These are phyloP conservation scores for Nomada flava DNA, from an alignment of 2,888 invertebrate genomes.

Conservation along the genomic window DNA sequence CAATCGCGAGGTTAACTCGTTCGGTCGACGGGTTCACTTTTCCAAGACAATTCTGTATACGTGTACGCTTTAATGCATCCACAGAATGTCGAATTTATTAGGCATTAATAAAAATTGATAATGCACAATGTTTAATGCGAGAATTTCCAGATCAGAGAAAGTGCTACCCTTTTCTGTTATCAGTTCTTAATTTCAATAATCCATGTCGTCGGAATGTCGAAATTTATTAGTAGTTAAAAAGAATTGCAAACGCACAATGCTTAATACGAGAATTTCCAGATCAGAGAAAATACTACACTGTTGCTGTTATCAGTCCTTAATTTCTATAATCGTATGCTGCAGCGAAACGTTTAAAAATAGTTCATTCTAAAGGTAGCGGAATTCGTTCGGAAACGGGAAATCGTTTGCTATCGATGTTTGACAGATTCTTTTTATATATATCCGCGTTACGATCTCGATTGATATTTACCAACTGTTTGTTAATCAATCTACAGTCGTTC, in stretches of 20 bases:
- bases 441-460: background rate
- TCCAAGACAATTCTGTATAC: background rate
- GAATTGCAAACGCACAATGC: too few relatives aligned
- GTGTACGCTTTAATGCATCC: background rate
- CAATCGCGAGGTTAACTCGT: background rate
- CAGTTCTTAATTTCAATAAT: background rate
- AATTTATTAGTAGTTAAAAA: conserved; percentile 6
- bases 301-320: background rate
- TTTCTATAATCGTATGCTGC: background rate
- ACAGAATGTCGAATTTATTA: conserved; percentile 1
- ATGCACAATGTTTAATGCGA: too few relatives aligned
- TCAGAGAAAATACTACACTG: background rate
- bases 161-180: background rate
- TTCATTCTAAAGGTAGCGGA: background rate
- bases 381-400: conserved; percentile 21
- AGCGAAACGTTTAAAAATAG: background rate
- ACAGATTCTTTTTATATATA: conserved; percentile 1
- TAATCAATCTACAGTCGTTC: conserved; percentile 30
- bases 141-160: too few relatives aligned
- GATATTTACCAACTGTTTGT: conserved; percentile 21
- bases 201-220: too few relatives aligned
- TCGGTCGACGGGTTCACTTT: background rate
- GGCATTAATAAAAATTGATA: background rate
- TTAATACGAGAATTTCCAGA: too few relatives aligned
- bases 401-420: background rate